A percentile compares a stretch with the other conserved stretches of the same genome.
Evolutionary conservation across 2,888 invertebrate genomes (phyloP).

Genomic region (Alviniconcha strummeri): DNA sequence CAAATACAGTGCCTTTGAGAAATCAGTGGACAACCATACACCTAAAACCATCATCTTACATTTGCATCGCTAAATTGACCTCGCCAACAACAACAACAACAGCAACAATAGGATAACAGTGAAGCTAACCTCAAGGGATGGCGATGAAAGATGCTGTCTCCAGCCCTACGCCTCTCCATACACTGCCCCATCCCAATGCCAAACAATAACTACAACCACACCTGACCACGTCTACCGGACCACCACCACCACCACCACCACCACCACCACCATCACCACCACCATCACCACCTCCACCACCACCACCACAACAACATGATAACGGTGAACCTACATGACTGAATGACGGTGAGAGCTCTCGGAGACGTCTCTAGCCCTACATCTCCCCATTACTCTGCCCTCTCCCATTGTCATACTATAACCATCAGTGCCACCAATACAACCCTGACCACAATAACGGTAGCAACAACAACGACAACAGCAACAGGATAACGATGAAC

Average conservation of each 20-base stretch:
- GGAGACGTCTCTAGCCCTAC: not conserved
- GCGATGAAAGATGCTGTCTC: not conserved
- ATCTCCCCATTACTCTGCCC: not conserved
- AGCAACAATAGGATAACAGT: not conserved
- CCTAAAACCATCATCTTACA: too few relatives aligned
- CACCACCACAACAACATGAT: not conserved
- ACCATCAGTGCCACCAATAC: not conserved
- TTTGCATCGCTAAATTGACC: too few relatives aligned
- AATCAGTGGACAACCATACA: too few relatives aligned
- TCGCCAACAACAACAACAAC: not conserved
- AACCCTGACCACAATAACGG: not conserved
- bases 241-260: not conserved
- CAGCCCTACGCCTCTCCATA: not conserved
- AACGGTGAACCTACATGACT: not conserved
- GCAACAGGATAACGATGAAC: too few relatives aligned
- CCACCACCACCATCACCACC: too few relatives aligned
- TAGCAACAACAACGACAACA: too few relatives aligned
- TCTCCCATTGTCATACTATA: not conserved
- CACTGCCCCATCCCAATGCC: not conserved
- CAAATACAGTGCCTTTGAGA: too few relatives aligned
- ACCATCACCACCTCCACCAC: too few relatives aligned
- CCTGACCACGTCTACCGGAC: not conserved
- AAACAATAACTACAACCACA: too few relatives aligned
- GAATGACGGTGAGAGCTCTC: not conserved
- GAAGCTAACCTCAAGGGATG: not conserved